Evolutionary conservation across 2,888 invertebrate species (phyloP).

Genomic region (Ellobium chinense): DNA sequence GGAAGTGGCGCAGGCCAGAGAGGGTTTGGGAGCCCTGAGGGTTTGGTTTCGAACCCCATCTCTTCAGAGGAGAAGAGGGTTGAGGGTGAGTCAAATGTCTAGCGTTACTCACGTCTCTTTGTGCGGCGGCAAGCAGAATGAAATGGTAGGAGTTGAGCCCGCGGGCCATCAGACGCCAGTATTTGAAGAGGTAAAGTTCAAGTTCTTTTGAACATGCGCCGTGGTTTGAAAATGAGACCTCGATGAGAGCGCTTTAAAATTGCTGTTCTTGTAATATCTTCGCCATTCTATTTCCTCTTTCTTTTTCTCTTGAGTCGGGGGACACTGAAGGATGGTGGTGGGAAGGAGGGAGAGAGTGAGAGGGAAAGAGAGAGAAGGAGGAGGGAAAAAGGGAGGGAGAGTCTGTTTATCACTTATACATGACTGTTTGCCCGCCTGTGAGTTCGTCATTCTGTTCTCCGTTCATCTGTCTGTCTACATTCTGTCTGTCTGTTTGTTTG

Average conservation of each 20-base stretch:
- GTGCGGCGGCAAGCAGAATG: not conserved
- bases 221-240: conserved; percentile 1
- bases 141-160: not conserved
- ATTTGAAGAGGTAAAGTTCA: conserved; percentile 25
- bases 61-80: not conserved
- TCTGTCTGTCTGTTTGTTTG: too few species aligned
- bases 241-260: not conserved
- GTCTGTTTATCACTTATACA: too few species aligned
- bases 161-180: not conserved
- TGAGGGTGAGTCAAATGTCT: conserved; percentile 20
- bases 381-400: too few species aligned
- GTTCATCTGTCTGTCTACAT: too few species aligned
- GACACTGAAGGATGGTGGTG: too few species aligned
- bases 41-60: not conserved
- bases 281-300: not conserved
- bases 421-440: too few species aligned
- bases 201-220: conserved; percentile 11
- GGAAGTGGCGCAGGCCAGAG: not conserved
- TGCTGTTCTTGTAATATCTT: not conserved
- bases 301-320: too few species aligned
- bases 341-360: too few species aligned
- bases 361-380: too few species aligned
- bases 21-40: too few species aligned
- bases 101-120: conserved; percentile 14
- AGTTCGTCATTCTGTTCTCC: too few species aligned